Base-by-base conservation (phyloP, 2,888 invertebrate species). In the Drosophila mimica region DNA sequence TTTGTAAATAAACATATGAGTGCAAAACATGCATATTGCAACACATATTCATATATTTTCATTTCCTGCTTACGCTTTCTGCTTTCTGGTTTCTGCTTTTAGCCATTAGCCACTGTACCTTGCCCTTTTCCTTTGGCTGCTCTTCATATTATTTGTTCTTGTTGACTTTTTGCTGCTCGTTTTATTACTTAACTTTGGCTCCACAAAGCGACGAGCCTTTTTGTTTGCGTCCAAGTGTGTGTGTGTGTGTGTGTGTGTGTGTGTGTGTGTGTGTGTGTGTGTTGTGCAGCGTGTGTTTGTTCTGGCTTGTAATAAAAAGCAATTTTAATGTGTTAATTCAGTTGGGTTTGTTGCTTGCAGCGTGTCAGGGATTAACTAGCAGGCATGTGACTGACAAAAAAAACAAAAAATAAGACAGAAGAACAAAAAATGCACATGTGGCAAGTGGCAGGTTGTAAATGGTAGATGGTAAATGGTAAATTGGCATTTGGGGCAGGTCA, bases 261-360 rank as follows among this genome's bases (percentile, higher is more conserved):
- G 59, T 33, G 48, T 17, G 52, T 49, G 43, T 54, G 58, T 58
- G 51, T 48, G 60, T 30, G 57, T 60, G 62, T 54, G 53, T 49
- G 60, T 34, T 25, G 46, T 46, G 46, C 4, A 46, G 51, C 48
- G 54, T 59, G 57, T 25, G 63, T 63, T 57, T 60, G 60, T 25
- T 34, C 79, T 76, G 73, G 52, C 69, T 73, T 83, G 84, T 75
- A 79, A 75, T 87, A 87, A 87, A 83, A 84, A 81, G 81, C 84
- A 87, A 87, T 89, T 87, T 87, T 87, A 89, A 87, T 87, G 89
- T 89, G 87, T 87, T 87, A 84, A 87, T 87, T 84, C 83, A 77
- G 83, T 82, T 74, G 81, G 82, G 66, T 46, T 71, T 83, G 83
- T 76, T 82, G 81, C 60, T 75, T 68, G 72, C 72, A 66, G 79